Evolutionary conservation across 2,797 vertebrate genomes (phyloP).

Genomic region (Nothura maculosa): DNA sequence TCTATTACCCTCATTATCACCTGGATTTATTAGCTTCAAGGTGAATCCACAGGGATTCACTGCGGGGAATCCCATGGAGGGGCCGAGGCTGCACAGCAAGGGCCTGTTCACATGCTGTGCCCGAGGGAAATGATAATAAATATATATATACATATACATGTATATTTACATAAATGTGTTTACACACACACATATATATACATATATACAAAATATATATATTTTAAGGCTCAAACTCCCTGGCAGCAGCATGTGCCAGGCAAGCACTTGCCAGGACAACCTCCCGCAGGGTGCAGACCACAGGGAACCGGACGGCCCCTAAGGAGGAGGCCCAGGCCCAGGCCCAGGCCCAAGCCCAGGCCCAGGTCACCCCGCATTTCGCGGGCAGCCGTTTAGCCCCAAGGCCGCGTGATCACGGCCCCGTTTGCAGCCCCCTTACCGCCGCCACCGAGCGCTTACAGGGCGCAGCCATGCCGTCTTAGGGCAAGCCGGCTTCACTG

Average conservation of each 20-base stretch:
- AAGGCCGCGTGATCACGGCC: fast-evolving
- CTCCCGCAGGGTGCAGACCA: not conserved
- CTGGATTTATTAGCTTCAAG: not conserved
- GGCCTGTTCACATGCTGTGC: too few species aligned
- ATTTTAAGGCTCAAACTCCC: too few species aligned
- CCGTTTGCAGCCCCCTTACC: not conserved
- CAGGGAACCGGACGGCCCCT: not conserved
- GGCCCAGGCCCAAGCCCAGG: too few species aligned
- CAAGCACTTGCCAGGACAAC: not conserved
- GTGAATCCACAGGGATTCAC: not conserved
- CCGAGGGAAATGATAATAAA: too few species aligned
- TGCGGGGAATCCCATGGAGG: too few species aligned
- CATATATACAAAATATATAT: too few species aligned
- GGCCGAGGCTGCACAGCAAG: too few species aligned
- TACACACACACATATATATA: too few species aligned
- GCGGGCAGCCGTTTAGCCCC: not conserved
- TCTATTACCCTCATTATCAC: not conserved
- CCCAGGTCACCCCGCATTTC: not conserved
- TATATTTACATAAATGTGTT: too few species aligned
- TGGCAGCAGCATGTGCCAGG: too few species aligned
- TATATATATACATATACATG: too few species aligned
- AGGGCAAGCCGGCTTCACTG: fast-evolving
- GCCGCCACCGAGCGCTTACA: fast-evolving
- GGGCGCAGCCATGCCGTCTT: not conserved
- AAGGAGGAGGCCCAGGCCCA: not conserved